phyloP scores from a whole-genome alignment of 2,113 vertebrate species.

The Psophia crepitans region DNA sequence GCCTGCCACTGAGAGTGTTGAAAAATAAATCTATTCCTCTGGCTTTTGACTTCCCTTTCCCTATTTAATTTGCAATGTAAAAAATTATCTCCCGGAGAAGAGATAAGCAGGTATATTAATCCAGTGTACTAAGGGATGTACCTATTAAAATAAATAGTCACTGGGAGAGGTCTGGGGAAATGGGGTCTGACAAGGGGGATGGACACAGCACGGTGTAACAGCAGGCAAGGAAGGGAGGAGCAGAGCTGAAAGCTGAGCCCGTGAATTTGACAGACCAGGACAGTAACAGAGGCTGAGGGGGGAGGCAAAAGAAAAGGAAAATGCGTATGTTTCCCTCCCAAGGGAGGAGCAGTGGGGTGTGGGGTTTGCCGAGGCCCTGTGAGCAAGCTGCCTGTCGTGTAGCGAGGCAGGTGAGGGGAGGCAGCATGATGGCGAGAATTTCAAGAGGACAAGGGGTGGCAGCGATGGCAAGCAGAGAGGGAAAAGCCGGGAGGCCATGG shows the following conservation, averaged over 20 bases:
- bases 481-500: neutral
- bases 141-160: neutral
- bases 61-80: neutral
- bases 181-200: neutral
- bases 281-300: neutral
- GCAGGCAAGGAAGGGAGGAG: neutral
- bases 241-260: neutral
- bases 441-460: rapidly evolving
- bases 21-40: neutral
- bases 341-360: neutral
- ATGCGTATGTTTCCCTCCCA: rapidly evolving
- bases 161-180: neutral
- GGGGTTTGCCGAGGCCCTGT: rapidly evolving
- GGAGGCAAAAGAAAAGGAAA: neutral
- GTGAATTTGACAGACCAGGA: neutral
- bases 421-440: neutral
- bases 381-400: rapidly evolving
- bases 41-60: neutral
- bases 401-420: neutral
- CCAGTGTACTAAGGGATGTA: neutral
- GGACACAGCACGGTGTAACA: neutral
- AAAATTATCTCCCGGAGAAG: slow-evolving; percentile 16
- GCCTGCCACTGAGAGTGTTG: neutral
- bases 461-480: neutral
- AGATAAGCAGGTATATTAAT: slow-evolving; percentile 27